Evolutionary conservation across 1,140 invertebrate species (phyloP), one percentile per base, ranked within the genome.

Genomic region (Thaumetopoea pityocampa): DNA sequence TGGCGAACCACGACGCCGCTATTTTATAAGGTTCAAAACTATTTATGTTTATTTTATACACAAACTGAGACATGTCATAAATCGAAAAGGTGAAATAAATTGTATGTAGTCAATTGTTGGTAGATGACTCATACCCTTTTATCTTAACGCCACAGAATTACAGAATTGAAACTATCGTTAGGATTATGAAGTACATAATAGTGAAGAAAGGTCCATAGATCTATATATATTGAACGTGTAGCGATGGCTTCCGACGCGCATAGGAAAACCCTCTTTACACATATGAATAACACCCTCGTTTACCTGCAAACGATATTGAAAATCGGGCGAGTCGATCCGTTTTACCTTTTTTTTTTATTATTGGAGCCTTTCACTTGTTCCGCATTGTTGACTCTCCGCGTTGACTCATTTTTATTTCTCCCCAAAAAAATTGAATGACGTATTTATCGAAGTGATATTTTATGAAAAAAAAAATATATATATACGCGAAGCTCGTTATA

Each of bases 351-450:
- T n/a, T n/a, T 58, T 68, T 65, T 70, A 58, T 67, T 70, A 66
- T 64, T 55, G 58, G 56, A 69, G 58, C 66, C 33, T 67, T 73
- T 70, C 60, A 67, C 62, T 70, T 61, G 65, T 74, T 74, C 67
- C 60, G 44, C 65, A 63, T 68, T 70, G 70, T 68, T 70, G 59
- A 67, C 51, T 63, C 43, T 38, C 55, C 23, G 49, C 49, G 58
- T 64, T 54, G 54, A 61, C 60, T 68, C 63, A 64, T 72, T 68
- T 67, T 62, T 72, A 62, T 65, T 65, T 60, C 51, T 55, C 32
- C 43, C n/a, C n/a, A n/a, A 37, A 62, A 64, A 69, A 67, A 72
- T 57, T 67, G 62, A 67, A 68, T 61, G 63, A 60, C 51, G 55
- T 68, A 58, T 66, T 60, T 65, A 67, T 59, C 58, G 58, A 58